These are phyloP conservation scores for Conistra vaccinii DNA, from an alignment of 2,888 invertebrate genomes.

Conservation along the genomic window DNA sequence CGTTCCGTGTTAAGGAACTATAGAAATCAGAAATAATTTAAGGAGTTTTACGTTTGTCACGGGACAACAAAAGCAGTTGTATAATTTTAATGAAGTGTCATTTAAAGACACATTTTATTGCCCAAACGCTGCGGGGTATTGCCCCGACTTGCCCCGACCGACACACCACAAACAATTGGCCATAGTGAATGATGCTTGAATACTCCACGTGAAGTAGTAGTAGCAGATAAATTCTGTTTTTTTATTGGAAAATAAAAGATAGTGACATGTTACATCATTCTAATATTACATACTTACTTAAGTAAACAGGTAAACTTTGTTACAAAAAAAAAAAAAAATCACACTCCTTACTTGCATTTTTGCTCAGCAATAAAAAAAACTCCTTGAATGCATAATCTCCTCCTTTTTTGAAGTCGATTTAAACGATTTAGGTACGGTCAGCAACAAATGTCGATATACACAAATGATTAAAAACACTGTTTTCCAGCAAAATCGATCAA, in stretches of 20 bases:
- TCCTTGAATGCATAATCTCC: neutral
- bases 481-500: neutral
- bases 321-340: too few species aligned
- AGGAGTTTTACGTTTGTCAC: constrained; percentile 76
- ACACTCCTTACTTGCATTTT: too few species aligned
- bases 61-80: constrained; percentile 74
- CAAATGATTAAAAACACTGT: neutral
- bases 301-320: too few species aligned
- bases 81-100: constrained; percentile 83
- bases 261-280: neutral
- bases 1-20: constrained; percentile 26
- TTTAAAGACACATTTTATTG: constrained; percentile 62
- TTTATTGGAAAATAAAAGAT: neutral
- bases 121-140: constrained; percentile 70
- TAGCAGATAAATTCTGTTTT: neutral
- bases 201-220: constrained; percentile 1
- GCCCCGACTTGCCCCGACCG: constrained; percentile 45
- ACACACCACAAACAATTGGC: constrained; percentile 49
- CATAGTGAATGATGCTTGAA: constrained; percentile 29
- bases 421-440: neutral
- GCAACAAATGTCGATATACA: neutral
- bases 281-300: too few species aligned
- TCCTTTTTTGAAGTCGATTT: neutral
- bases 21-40: constrained; percentile 69
- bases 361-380: too few species aligned